Conservation (phyloP, 2,797 vertebrate species). For the Enteromius afrohamiltoni region DNA sequence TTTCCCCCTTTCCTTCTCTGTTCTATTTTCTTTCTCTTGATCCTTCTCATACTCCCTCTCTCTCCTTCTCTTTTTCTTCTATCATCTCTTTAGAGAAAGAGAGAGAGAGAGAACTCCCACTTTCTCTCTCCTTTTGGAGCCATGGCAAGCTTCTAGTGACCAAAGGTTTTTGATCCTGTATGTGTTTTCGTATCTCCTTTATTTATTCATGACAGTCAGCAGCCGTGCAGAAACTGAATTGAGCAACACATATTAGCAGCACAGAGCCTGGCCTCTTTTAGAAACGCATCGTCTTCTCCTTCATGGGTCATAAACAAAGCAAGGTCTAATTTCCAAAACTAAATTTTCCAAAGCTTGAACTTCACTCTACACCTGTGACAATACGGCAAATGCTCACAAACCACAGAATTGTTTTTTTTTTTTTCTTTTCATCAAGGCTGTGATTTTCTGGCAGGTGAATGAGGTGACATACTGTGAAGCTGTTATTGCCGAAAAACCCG, state of each 20-base stretch:
- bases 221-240: slow-evolving; percentile 62
- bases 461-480: slow-evolving; percentile 2
- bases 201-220: slow-evolving; percentile 73
- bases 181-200: slow-evolving; percentile 68
- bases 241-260: slow-evolving; percentile 64
- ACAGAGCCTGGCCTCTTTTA: slow-evolving; percentile 64
- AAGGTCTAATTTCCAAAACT: slow-evolving; percentile 14
- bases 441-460: neutral
- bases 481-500: neutral
- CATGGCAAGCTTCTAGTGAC: slow-evolving; percentile 53
- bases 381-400: neutral
- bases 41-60: no score
- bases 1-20: neutral
- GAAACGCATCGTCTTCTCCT: slow-evolving; percentile 67
- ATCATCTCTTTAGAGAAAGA: neutral
- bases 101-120: neutral
- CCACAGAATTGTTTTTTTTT: neutral
- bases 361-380: slow-evolving; percentile 39
- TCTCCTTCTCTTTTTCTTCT: neutral
- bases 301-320: slow-evolving; percentile 65
- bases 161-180: slow-evolving; percentile 52
- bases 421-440: slow-evolving; percentile 19
- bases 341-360: slow-evolving; percentile 42
- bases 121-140: slow-evolving; percentile 60
- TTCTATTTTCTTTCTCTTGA: neutral